A percentile compares a stretch with the other conserved stretches of the same genome.
Conservation (phyloP, 2,113 vertebrate genomes). For the Cyanistes caeruleus region DNA sequence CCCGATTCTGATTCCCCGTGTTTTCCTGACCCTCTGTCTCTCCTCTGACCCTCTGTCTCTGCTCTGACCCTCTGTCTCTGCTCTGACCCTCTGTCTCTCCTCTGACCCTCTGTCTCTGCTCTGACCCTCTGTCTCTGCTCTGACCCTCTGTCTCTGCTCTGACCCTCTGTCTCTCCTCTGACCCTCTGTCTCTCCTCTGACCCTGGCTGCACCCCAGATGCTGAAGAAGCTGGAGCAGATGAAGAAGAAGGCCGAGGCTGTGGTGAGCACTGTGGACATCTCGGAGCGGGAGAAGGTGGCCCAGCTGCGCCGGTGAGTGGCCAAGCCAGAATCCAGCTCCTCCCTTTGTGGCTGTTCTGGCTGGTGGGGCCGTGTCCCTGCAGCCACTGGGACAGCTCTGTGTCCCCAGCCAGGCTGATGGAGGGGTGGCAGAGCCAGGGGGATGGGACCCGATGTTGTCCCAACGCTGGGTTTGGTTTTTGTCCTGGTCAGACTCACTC, state of each 20-base stretch:
- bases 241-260: slow-evolving; percentile 93
- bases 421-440: rapidly evolving
- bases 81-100: neutral
- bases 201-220: slow-evolving; percentile 72
- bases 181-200: neutral
- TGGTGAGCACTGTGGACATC: slow-evolving; percentile 93
- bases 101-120: neutral
- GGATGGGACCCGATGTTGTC: neutral
- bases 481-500: neutral
- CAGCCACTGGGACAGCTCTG: neutral
- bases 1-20: too few species aligned
- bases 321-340: neutral
- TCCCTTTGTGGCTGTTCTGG: neutral
- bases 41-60: neutral
- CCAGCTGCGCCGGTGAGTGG: slow-evolving; percentile 86
- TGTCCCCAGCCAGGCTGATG: neutral
- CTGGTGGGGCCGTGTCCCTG: neutral
- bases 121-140: neutral
- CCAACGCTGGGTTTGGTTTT: neutral
- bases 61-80: neutral
- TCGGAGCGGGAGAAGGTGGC: slow-evolving; percentile 92
- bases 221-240: slow-evolving; percentile 95
- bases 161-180: too few species aligned
- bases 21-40: neutral
- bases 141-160: neutral